Conservation (phyloP, 2,888 invertebrate species). For the Lasius platythorax region DNA sequence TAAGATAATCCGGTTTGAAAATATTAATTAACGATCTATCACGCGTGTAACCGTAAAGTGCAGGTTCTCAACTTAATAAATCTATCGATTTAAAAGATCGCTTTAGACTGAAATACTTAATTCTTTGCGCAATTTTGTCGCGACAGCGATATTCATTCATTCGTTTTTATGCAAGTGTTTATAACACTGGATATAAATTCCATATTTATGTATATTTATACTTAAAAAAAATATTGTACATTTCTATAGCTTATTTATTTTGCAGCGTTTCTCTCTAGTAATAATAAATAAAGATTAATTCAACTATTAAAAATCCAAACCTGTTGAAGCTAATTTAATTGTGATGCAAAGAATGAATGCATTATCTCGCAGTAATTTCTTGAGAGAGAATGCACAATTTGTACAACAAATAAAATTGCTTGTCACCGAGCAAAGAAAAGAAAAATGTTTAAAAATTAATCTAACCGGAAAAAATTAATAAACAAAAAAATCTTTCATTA, state of each 20-base stretch:
- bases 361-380: background rate
- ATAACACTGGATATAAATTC: background rate
- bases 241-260: background rate
- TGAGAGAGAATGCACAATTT: background rate
- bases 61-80: background rate
- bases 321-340: background rate
- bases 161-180: background rate
- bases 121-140: background rate
- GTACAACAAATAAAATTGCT: background rate
- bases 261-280: background rate
- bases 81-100: background rate
- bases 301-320: background rate
- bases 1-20: constrained; percentile 11
- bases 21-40: constrained; percentile 22
- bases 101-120: background rate
- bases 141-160: background rate
- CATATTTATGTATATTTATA: background rate
- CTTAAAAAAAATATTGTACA: background rate
- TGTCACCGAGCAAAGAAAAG: background rate
- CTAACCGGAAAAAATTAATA: no score
- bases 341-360: background rate
- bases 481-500: no score
- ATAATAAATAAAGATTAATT: background rate
- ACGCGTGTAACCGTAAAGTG: constrained; percentile 2
- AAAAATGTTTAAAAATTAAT: background rate